Conservation (phyloP, 2,888 invertebrate species). For the Drosophila quinaria region DNA sequence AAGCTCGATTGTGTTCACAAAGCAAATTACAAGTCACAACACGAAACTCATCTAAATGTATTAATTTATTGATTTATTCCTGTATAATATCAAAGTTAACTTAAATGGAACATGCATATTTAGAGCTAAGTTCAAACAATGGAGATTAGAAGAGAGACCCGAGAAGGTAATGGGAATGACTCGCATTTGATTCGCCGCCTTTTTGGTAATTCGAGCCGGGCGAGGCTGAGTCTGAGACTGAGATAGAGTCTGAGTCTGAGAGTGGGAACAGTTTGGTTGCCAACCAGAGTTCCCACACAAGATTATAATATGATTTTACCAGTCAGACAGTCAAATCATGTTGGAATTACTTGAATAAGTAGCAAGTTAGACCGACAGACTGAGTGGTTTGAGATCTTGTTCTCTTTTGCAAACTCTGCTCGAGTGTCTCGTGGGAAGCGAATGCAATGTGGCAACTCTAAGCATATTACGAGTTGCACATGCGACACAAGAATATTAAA, state of each 20-base stretch:
- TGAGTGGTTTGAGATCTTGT: slow-evolving; percentile 56
- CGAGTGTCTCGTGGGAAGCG: slow-evolving; percentile 64
- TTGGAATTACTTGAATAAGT: slow-evolving; percentile 44
- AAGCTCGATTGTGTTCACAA: background rate
- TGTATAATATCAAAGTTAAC: background rate
- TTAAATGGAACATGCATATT: background rate
- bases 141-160: slow-evolving; percentile 13
- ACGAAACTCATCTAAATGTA: background rate
- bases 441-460: slow-evolving; percentile 59
- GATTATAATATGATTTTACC: slow-evolving; percentile 50
- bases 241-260: slow-evolving; percentile 6
- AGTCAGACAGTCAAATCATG: slow-evolving; percentile 50
- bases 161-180: slow-evolving; percentile 29
- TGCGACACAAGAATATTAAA: slow-evolving; percentile 12
- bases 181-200: slow-evolving; percentile 39
- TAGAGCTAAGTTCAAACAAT: slow-evolving; percentile 29
- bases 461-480: slow-evolving; percentile 36
- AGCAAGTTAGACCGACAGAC: background rate
- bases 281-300: slow-evolving; percentile 74
- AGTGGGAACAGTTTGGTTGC: slow-evolving; percentile 59
- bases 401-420: slow-evolving; percentile 12
- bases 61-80: slow-evolving; percentile 25
- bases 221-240: slow-evolving; percentile 14
- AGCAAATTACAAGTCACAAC: background rate
- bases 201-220: slow-evolving; percentile 50